Base-by-base conservation (phyloP, 2,113 vertebrate genomes). In the Bathybates hornii region DNA sequence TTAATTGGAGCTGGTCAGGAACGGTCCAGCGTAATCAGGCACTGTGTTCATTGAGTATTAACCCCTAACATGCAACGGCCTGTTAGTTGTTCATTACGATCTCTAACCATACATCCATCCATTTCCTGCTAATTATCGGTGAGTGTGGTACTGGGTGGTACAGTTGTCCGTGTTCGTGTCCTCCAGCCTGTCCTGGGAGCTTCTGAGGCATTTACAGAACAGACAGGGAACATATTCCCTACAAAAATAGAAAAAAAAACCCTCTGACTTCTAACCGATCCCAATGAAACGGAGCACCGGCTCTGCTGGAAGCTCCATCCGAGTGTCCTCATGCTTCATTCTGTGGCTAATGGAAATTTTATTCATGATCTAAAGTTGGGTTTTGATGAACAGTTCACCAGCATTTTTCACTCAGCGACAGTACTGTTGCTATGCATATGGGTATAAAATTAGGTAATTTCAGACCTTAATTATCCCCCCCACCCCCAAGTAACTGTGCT, bases 1-100 rank as follows among this genome's bases (percentile, higher is more conserved):
- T 91, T 89, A 93, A 94, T 93, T 89, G 52, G 66, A 84, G 82
- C 38, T 45, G 78, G 73, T 43, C 81, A 80, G 54, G 43, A 93
- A 87, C 5, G 59, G 82, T 57, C 66, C 61, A 12, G 78, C 21
- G 19, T 85, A 87, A 83, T 85, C 83, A 79, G 73, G 61, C 43
- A 61, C 24, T 13, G 43, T 50, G 54, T 84, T 88, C 82, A 87
- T 89, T 50, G 12, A 29, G 54, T 21, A 54, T 56, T 50, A 61
- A 68, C 24, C 54, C 41, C 53, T 48, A 41, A 81, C 80, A 34
- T 14, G 21, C 32, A 41, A 32, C 9, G 34, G 63, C n/a, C 57
- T 76, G 63, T 43, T 84, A 83, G 66, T 66, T 68, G 71, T 73
- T 89, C 83, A 81, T 66, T 84, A 57, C 9, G 0, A 43, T 21